These are phyloP conservation scores for Corythoichthys intestinalis DNA, from an alignment of 2,113 vertebrate species.

Conservation along the genomic window DNA sequence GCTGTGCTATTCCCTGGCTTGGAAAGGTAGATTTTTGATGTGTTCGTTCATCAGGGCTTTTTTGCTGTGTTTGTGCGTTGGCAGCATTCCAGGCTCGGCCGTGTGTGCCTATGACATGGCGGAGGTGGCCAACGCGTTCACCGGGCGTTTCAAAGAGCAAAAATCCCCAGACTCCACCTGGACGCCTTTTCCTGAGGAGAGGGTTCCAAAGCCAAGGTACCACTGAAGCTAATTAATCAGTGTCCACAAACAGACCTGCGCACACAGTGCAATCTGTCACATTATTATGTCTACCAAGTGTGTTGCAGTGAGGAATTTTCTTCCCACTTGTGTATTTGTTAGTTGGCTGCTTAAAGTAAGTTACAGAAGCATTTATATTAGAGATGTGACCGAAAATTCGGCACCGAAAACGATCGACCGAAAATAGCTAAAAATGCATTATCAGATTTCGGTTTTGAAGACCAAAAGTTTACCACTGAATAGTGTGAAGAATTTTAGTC, in stretches of 20 bases:
- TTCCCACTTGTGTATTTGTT: background rate
- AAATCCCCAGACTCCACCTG: conserved; percentile 96
- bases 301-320: background rate
- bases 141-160: conserved; percentile 96
- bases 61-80: conserved; percentile 31
- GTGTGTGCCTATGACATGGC: conserved; percentile 98
- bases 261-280: background rate
- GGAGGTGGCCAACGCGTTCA: conserved; percentile 90
- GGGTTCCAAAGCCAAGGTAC: conserved; percentile 94
- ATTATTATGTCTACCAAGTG: background rate
- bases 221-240: conserved; percentile 28
- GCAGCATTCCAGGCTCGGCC: conserved; percentile 95
- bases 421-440: no score
- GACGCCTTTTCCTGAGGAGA: conserved; percentile 94
- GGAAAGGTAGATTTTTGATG: conserved; percentile 49
- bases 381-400: no score
- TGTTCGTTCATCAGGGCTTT: conserved; percentile 28
- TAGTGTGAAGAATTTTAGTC: no score
- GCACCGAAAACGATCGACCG: no score
- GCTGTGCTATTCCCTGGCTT: conserved; percentile 34
- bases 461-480: no score
- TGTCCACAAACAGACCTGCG: conserved; percentile 1
- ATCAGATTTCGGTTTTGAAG: no score
- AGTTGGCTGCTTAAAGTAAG: background rate
- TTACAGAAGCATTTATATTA: no score